These are phyloP conservation scores for Campopleginae sp. DNA, from an alignment of 2,888 invertebrate genomes.

Conservation along the genomic window DNA sequence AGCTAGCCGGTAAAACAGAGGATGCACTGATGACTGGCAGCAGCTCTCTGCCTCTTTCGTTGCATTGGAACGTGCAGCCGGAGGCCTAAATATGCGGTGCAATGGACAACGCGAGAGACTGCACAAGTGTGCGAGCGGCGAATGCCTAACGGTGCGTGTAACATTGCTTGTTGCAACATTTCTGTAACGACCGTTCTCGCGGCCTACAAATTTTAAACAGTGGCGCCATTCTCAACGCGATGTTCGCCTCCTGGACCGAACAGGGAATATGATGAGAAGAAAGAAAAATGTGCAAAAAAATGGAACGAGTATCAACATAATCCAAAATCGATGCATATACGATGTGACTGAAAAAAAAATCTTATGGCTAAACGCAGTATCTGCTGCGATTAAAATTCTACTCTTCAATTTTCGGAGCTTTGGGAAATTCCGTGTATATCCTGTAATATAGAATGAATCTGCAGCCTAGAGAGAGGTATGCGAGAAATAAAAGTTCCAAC, in stretches of 20 bases:
- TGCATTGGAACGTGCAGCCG: not conserved
- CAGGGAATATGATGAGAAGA: not conserved
- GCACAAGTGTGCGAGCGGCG: constrained; percentile 5
- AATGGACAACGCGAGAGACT: constrained; percentile 5
- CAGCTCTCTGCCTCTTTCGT: not conserved
- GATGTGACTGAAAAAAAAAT: not conserved
- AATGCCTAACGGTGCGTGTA: constrained; percentile 31
- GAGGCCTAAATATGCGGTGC: not conserved
- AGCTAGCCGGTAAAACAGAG: constrained; percentile 39
- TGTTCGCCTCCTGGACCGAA: not conserved
- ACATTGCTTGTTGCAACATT: constrained; percentile 28
- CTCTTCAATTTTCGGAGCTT: not conserved
- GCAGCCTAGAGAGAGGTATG: not conserved
- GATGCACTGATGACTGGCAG: constrained; percentile 17
- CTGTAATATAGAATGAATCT: not conserved
- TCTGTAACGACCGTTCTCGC: constrained; percentile 23
- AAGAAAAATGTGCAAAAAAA: not conserved
- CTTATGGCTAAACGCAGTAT: not conserved
- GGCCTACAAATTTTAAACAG: constrained; percentile 12
- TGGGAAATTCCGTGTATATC: not conserved
- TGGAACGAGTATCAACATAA: not conserved
- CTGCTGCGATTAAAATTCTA: not conserved
- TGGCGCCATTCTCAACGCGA: not conserved
- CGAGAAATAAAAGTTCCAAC: not conserved
- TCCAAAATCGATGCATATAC: not conserved